A percentile compares a stretch with the other conserved stretches of the same genome.
Evolutionary conservation across 2,113 vertebrate genomes (phyloP).

Genomic region (Morphnarchus princeps): DNA sequence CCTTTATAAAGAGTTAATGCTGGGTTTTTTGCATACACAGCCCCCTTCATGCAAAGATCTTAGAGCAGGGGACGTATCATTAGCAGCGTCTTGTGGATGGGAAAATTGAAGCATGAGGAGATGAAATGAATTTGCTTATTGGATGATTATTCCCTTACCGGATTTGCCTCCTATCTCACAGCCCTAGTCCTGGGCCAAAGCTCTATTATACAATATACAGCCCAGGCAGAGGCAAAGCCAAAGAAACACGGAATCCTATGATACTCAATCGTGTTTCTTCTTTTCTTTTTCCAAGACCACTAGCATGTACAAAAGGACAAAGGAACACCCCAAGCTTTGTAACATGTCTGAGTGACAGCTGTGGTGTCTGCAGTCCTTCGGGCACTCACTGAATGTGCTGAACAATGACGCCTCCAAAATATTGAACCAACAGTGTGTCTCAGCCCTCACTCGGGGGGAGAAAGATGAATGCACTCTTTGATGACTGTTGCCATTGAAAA

Average conservation of each 20-base stretch:
- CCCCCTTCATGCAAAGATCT: slow-evolving; percentile 38
- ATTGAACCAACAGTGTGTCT: slow-evolving; percentile 13
- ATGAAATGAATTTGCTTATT: slow-evolving; percentile 59
- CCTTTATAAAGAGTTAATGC: slow-evolving; percentile 52
- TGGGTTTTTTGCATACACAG: slow-evolving; percentile 2
- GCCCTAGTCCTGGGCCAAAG: slow-evolving; percentile 47
- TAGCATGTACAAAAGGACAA: slow-evolving; percentile 27
- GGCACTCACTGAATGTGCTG: neutral
- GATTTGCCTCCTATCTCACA: slow-evolving; percentile 35
- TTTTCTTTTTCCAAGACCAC: slow-evolving; percentile 32
- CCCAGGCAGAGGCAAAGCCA: slow-evolving; percentile 13
- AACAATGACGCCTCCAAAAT: slow-evolving; percentile 36
- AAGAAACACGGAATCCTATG: slow-evolving; percentile 13
- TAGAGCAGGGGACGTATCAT: slow-evolving; percentile 28
- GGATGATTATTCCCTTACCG: slow-evolving; percentile 25
- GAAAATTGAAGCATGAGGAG: slow-evolving; percentile 56
- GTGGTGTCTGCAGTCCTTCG: neutral
- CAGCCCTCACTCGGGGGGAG: neutral
- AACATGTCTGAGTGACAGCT: slow-evolving; percentile 15
- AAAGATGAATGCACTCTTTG: slow-evolving; percentile 33
- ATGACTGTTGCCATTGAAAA: slow-evolving; percentile 2
- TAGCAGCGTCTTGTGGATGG: slow-evolving; percentile 42
- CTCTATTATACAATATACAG: neutral
- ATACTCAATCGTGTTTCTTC: slow-evolving; percentile 15
- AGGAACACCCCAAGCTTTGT: slow-evolving; percentile 17